Base-by-base conservation (phyloP, 2,888 invertebrate species). In the Lochmaea crataegi region DNA sequence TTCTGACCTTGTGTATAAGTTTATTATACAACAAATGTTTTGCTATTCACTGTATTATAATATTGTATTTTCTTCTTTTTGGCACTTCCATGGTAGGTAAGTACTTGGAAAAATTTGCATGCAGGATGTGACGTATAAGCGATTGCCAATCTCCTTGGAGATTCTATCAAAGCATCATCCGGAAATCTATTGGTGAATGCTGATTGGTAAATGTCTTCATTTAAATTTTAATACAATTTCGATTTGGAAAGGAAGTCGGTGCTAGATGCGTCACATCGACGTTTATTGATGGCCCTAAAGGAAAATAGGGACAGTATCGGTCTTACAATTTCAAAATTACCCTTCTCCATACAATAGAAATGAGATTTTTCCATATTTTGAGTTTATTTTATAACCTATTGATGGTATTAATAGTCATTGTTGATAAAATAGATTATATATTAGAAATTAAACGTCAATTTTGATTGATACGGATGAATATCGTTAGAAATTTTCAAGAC, bases 121-220 rank as follows among this genome's bases (percentile, higher is more conserved):
- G 85, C 86, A 85, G 85, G 85, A 86, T 82, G 86, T 85, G 85
- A 86, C 85, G 85, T 85, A 83, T 84, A 85, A 84, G 85, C 82
- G 86, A 86, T 86, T 85, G 85, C 84, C 85, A 84, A 85, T 84
- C 85, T 85, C 83, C 82, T 82, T 76, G 78, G 78, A 82, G 84
- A 84, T 84, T 73, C 76, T 85, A 85, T 85, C 85, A 77, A 77
- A 79, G 79, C 45, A 48, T 79, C 82, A 26, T 79, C 82, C 83
- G 85, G 86, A 86, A 86, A 86, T 86, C 86, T 86, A 86, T 86
- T 86, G 86, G 85, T 84, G 83, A 82, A 84, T 80, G 82, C 82
- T 84, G 86, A 85, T 85, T 86, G 85, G 86, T 84, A 84, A 86
- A 86, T 83, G 85, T 86, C 85, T 85, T 85, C 83, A 85, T 86